Conservation (phyloP, 2,113 vertebrate genomes). For the Xiphorhynchus elegans region DNA sequence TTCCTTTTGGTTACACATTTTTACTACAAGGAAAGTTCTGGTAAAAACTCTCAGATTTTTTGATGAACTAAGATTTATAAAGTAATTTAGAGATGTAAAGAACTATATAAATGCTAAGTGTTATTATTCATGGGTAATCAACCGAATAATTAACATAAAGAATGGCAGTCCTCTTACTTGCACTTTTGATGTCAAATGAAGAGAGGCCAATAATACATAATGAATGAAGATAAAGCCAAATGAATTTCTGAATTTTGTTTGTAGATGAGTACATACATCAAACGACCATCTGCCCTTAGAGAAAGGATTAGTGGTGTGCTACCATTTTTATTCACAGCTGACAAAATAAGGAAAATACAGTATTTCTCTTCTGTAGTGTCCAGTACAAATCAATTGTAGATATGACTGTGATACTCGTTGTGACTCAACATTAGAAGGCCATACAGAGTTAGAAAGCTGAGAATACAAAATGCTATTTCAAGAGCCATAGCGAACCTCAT, state of each 20-base stretch:
- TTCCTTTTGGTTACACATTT: neutral
- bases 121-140: conserved; percentile 49
- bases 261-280: conserved; percentile 48
- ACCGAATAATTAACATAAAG: neutral
- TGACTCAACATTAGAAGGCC: neutral
- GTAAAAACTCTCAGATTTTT: neutral
- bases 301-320: conserved; percentile 26
- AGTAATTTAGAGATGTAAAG: conserved; percentile 6
- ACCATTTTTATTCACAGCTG: neutral
- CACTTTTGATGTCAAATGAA: conserved; percentile 56
- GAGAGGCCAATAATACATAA: conserved; percentile 41
- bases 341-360: neutral
- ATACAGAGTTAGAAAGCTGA: neutral
- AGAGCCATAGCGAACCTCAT: neutral
- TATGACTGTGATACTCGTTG: neutral
- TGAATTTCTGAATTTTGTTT: conserved; percentile 51
- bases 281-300: conserved; percentile 22
- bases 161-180: conserved; percentile 16
- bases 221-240: conserved; percentile 50
- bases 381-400: neutral
- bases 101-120: neutral
- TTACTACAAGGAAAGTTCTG: neutral
- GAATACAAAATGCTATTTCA: neutral
- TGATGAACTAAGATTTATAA: neutral
- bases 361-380: neutral